Percentiles rank a stretch among this genome's conserved stretches.
Evolutionary conservation across 2,888 invertebrate species (phyloP).

Genomic region (Allygus modestus): DNA sequence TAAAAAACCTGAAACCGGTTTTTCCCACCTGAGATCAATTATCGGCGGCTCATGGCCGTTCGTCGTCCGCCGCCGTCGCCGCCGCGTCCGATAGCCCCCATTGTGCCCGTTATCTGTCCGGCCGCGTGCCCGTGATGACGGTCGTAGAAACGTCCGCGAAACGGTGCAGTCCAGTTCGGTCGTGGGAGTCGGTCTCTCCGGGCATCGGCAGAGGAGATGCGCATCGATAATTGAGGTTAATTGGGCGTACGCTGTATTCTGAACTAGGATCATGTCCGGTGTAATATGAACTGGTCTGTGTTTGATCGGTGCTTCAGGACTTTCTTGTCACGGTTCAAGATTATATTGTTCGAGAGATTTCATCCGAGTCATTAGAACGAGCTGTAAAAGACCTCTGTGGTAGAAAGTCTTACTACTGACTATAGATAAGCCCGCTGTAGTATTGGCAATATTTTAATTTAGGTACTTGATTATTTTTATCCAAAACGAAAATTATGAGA

Average conservation of each 20-base stretch:
- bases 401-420: not conserved
- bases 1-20: slow-evolving; percentile 50
- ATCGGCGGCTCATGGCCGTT: slow-evolving; percentile 45
- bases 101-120: slow-evolving; percentile 38
- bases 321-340: not conserved
- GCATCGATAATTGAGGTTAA: slow-evolving; percentile 1
- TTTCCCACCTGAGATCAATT: slow-evolving; percentile 42
- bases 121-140: slow-evolving; percentile 27
- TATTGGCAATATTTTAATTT: no score
- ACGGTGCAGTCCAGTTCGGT: not conserved
- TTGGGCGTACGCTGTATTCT: slow-evolving; percentile 4
- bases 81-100: slow-evolving; percentile 24
- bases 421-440: no score
- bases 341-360: not conserved
- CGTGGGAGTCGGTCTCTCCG: not conserved
- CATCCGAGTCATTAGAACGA: not conserved
- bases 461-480: no score
- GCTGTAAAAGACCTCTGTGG: not conserved
- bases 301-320: not conserved
- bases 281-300: not conserved
- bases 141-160: slow-evolving; percentile 11
- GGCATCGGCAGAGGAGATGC: not conserved
- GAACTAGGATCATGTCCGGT: not conserved
- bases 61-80: not conserved
- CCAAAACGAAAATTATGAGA: no score